Conservation (phyloP, 2,797 vertebrate genomes). For the Periophthalmus magnuspinnatus region DNA sequence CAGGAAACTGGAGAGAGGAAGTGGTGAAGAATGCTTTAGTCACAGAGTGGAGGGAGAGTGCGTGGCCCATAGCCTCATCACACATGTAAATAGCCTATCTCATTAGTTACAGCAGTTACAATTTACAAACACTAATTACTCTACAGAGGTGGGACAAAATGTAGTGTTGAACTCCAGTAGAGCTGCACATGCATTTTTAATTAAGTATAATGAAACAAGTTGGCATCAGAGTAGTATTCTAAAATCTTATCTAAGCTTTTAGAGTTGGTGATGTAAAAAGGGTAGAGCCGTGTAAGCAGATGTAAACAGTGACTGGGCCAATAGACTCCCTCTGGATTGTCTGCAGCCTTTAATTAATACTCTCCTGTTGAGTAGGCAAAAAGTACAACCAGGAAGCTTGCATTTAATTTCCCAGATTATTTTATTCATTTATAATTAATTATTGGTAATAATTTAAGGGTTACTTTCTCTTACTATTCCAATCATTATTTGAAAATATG, state of each 20-base stretch:
- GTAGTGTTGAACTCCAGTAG: too few species aligned
- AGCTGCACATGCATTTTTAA: neutral
- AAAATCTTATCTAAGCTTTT: neutral
- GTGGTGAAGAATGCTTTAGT: slow-evolving; percentile 63
- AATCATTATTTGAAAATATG: neutral
- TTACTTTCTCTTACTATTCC: neutral
- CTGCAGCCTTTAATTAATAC: slow-evolving; percentile 5
- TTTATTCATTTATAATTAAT: neutral
- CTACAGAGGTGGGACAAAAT: neutral
- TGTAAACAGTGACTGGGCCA: neutral
- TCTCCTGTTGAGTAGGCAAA: neutral
- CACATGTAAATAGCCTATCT: slow-evolving; percentile 8
- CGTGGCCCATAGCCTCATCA: slow-evolving; percentile 30
- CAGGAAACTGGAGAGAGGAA: slow-evolving; percentile 77
- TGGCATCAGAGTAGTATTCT: neutral
- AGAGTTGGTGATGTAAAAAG: neutral
- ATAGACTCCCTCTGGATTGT: neutral
- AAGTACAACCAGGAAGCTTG: neutral
- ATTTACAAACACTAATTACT: neutral
- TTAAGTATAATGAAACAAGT: neutral
- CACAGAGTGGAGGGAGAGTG: slow-evolving; percentile 45
- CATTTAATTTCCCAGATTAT: neutral
- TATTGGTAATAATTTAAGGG: neutral
- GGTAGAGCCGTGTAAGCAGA: neutral
- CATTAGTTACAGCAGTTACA: neutral